Base-by-base conservation (phyloP, 2,888 invertebrate genomes). In the Anodontia alba region DNA sequence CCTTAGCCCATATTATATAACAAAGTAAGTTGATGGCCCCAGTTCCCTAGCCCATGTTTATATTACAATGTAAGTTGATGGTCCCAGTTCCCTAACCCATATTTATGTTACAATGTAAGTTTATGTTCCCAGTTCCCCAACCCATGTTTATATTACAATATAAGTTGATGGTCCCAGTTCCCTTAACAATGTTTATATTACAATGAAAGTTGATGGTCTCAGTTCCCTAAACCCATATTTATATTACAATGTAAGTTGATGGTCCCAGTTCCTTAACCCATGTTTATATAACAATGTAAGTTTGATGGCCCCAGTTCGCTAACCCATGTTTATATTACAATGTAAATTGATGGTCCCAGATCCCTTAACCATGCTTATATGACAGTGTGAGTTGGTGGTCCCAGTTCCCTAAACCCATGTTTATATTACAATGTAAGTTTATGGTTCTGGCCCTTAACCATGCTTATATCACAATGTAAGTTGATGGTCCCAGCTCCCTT, bases 51-150 rank as follows among this genome's bases (percentile, higher is more conserved):
- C 57, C 57, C 57, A 23, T 51, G 7, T 5, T 51, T 51, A 51
- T 51, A 51, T 15, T 12, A 51, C 51, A 51, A 20, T 51, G 51
- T 51, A 51, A 51, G 51, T 51, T 51, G 20, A n/a, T 29, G 57
- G 57, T 29, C 57, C 29, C 57, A 57, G 57, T 57, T 57, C 57
- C 57, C 57, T 57, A 57, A 5, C 57, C 57, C 57, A 23, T 57
- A 10, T 23, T 57, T 57, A 57, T 57, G 17, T 7, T 26, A 57
- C 57, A 29, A 8, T 26, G 57, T 57, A 57, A 57, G 57, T 57
- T 57, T 5, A 17, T 57, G 57, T 23, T 29, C 57, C 29, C 57
- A 57, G 29, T n/a, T 57, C 29, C 29, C 57, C 57, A n/a, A 5
- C 23, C 51, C 51, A 51, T 12, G 20, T 7, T 51, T 51, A 51